phyloP scores from a whole-genome alignment of 53 echinoderm and acorn worm genomes.

The Zoroaster sp. region DNA sequence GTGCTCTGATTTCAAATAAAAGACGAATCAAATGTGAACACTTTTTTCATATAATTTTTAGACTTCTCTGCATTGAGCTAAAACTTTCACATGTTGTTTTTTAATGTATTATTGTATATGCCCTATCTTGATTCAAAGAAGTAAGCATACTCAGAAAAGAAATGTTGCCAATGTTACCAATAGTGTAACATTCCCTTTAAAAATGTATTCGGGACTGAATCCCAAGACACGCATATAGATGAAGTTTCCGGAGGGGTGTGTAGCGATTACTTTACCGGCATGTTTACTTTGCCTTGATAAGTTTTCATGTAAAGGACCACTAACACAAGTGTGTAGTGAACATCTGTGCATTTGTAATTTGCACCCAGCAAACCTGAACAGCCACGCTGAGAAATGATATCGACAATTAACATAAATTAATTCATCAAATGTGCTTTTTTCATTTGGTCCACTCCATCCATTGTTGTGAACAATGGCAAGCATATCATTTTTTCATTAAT shows the following conservation, averaged over 20 bases:
- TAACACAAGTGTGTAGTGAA: not conserved
- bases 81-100: too few relatives aligned
- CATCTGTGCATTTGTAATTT: conserved; percentile 42
- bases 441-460: not conserved
- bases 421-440: not conserved
- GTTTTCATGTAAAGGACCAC: not conserved
- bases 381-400: not conserved
- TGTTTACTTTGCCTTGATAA: conserved; percentile 52
- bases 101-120: too few relatives aligned
- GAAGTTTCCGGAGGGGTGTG: conserved; percentile 21
- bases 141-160: too few relatives aligned
- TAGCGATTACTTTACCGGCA: not conserved
- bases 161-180: too few relatives aligned
- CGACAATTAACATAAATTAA: not conserved
- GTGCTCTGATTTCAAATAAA: too few relatives aligned
- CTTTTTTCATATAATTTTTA: too few relatives aligned
- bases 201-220: too few relatives aligned
- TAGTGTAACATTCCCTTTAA: too few relatives aligned
- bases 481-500: not conserved
- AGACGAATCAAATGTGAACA: too few relatives aligned
- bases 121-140: too few relatives aligned
- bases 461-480: conserved; percentile 1
- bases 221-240: too few relatives aligned
- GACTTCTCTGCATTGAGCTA: too few relatives aligned
- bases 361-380: not conserved